Evolutionary conservation across 2,888 invertebrate genomes (phyloP).

Genomic region (Athrips mouffetella): DNA sequence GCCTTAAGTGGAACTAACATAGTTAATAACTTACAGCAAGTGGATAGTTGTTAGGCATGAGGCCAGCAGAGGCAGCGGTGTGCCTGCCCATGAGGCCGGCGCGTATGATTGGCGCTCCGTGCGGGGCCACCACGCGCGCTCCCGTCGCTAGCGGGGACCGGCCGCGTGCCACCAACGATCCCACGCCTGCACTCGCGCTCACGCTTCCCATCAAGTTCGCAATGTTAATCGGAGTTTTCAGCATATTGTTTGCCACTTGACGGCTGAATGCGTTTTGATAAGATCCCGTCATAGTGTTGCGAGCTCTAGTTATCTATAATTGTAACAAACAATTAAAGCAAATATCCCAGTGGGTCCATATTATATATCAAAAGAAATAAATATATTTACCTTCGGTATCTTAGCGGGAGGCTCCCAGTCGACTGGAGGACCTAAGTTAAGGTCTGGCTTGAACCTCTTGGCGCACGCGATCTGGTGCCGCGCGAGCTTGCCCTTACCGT

Average conservation of each 20-base stretch:
- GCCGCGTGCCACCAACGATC: conserved; percentile 52
- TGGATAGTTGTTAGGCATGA: conserved; percentile 80
- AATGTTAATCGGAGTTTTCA: conserved; percentile 37
- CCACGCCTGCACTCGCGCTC: conserved; percentile 27
- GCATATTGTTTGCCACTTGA: conserved; percentile 50
- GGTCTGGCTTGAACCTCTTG: conserved; percentile 92
- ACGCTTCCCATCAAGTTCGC: conserved; percentile 32
- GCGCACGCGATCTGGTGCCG: conserved; percentile 92
- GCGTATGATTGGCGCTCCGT: conserved; percentile 47
- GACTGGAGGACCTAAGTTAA: conserved; percentile 90
- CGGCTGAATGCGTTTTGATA: conserved; percentile 59
- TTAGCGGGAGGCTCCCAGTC: conserved; percentile 97
- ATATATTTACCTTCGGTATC: conserved; percentile 84
- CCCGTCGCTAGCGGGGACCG: conserved; percentile 43
- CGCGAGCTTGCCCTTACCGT: conserved; percentile 93
- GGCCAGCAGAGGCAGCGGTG: conserved; percentile 72
- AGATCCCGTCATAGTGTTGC: conserved; percentile 51
- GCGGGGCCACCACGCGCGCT: conserved; percentile 33
- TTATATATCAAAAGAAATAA: background rate
- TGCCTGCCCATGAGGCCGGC: conserved; percentile 80
- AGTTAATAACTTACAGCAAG: conserved; percentile 73
- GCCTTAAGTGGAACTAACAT: background rate
- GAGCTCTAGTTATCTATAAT: conserved; percentile 49
- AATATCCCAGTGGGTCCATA: background rate
- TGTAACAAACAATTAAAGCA: background rate